Conservation (phyloP, 2,113 vertebrate species). For the Lagenorhynchus albirostris region DNA sequence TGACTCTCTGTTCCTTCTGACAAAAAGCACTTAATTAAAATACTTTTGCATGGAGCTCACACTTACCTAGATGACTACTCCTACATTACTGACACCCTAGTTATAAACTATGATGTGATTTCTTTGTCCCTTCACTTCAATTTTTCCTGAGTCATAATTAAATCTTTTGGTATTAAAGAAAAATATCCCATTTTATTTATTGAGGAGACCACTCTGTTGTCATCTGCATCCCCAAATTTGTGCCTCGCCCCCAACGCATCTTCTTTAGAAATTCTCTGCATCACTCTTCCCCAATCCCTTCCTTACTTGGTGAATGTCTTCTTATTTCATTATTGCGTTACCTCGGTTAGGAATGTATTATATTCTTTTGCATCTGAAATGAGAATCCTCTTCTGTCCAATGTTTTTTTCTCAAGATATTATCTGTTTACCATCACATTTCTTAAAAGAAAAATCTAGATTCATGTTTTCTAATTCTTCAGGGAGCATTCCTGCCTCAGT, state of each 20-base stretch:
- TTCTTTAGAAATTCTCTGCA: neutral
- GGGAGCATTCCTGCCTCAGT: neutral
- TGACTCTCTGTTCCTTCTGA: neutral
- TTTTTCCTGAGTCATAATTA: neutral
- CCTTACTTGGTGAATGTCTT: neutral
- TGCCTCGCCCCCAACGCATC: fast-evolving
- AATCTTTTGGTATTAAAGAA: neutral
- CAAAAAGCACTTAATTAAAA: neutral
- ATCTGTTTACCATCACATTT: neutral
- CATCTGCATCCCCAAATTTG: neutral
- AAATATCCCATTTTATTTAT: neutral
- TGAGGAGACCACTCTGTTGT: neutral
- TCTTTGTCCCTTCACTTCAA: neutral
- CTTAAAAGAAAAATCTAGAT: neutral
- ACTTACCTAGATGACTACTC: neutral
- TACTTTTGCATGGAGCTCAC: neutral
- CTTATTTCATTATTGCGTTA: neutral
- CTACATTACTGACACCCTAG: neutral
- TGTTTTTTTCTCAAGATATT: neutral
- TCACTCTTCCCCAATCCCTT: neutral
- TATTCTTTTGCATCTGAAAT: neutral
- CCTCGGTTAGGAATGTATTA: neutral
- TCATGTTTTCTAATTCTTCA: neutral
- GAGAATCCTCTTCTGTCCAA: neutral
- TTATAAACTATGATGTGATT: neutral